Evolutionary conservation across 1,140 invertebrate species (phyloP), one percentile per base, ranked within the genome.

Genomic region (Nasonia giraulti): DNA sequence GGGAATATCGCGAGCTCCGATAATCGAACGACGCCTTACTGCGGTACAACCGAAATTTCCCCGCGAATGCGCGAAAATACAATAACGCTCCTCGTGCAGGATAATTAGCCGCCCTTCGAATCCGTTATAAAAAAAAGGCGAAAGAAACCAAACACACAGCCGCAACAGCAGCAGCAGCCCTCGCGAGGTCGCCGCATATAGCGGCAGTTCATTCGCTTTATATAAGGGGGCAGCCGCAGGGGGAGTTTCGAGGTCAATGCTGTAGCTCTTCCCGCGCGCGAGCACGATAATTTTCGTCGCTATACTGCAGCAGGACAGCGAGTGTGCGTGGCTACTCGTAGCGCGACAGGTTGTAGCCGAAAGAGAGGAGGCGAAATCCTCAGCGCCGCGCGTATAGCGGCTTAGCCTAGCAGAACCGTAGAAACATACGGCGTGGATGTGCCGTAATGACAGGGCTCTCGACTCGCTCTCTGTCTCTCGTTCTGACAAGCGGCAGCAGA

Each of bases 321-420:
- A 47, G 68, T 66, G 12, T 27, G 27, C 1, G 27, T 27, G 27
- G 27, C 27, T 27, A 27, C 27, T 27, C 27, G 27, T 27, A 40
- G 31, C 10, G 33, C 80, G 78, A 55, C 71, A 62, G 55, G 55
- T 62, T 62, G 55, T 62, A 62, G 55, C 55, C 55, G 55, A 62
- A 62, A 62, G 55, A 55, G 50, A 55, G 33, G 33, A 44, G 20
- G 20, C 33, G 74, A 68, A 83, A 77, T 69, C 74, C 37, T n/a
- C 31, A 79, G 33, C 10, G 44, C 47, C 10, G 44, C 47, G 66
- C 31, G 20, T 27, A 27, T 27, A 27, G 27, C 50, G 47, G 73
- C 55, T 79, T 80, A 44, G 81, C 85, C 87, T 89, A 88, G 87
- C 88, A 87, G 87, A 90, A 90, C 89, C 87, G 87, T 88, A 87